Conservation (phyloP, 2,797 vertebrate genomes). For the Chaenodraco wilsoni region DNA sequence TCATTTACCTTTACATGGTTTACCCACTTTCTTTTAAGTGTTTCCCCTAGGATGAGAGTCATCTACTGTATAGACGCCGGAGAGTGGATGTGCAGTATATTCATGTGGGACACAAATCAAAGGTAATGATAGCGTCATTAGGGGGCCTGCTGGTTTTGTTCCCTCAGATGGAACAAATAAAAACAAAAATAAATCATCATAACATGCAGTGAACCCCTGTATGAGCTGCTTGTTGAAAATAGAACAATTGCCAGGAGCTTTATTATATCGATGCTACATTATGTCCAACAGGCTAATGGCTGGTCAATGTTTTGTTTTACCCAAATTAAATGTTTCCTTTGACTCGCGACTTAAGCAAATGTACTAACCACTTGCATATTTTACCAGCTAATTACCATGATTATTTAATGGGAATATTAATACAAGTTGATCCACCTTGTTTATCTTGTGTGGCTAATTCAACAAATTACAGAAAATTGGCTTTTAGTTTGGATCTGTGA, state of each 20-base stretch:
- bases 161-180: slow-evolving; percentile 40
- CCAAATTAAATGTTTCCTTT: no score
- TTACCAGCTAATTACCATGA: background rate
- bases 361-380: no score
- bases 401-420: background rate
- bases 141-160: slow-evolving; percentile 49
- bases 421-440: background rate
- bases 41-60: slow-evolving; percentile 46
- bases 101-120: slow-evolving; percentile 57
- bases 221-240: slow-evolving; percentile 11
- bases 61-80: slow-evolving; percentile 44
- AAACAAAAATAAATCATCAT: slow-evolving; percentile 44
- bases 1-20: slow-evolving; percentile 43
- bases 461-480: no score
- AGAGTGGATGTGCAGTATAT: slow-evolving; percentile 44
- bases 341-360: no score
- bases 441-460: background rate
- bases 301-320: no score
- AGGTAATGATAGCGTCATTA: slow-evolving; percentile 61
- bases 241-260: background rate
- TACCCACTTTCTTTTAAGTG: slow-evolving; percentile 52
- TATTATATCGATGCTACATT: background rate
- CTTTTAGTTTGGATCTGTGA: no score
- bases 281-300: no score
- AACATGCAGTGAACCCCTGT: background rate